Conservation (phyloP, 2,797 vertebrate genomes). For the Pseudocheirus occidentalis region DNA sequence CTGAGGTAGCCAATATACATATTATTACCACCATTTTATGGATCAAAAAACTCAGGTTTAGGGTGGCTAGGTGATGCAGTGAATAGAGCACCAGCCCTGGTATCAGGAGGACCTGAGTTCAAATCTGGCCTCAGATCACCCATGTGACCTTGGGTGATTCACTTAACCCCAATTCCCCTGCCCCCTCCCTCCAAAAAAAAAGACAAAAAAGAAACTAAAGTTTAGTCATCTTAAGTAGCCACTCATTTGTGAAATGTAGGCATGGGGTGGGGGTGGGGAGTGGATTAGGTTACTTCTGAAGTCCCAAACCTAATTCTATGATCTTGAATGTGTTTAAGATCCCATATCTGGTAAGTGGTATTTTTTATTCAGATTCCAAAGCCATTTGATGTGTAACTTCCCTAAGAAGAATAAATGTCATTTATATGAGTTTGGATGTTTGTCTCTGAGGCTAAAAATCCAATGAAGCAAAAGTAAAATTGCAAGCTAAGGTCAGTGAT, state of each 20-base stretch:
- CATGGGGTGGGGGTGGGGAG: not conserved
- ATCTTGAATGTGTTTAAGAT: not conserved
- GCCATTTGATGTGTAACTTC: not conserved
- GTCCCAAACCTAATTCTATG: not conserved
- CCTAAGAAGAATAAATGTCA: not conserved
- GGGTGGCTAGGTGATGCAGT: too few species aligned
- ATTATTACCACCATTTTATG: not conserved
- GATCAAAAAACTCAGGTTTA: constrained; percentile 24
- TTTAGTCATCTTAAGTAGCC: constrained; percentile 5
- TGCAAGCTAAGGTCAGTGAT: not conserved
- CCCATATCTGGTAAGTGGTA: not conserved
- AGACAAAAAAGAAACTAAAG: constrained; percentile 1
- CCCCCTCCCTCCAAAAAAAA: too few species aligned
- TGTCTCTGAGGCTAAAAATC: not conserved
- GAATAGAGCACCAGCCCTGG: too few species aligned
- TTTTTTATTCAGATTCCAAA: not conserved
- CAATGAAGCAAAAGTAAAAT: not conserved
- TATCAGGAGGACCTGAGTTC: too few species aligned
- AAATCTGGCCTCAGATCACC: too few species aligned
- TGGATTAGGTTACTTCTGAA: not conserved
- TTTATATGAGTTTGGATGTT: not conserved
- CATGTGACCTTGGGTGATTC: too few species aligned
- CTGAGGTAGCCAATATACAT: not conserved
- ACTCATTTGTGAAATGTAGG: constrained; percentile 5
- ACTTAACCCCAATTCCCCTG: too few species aligned